Base-by-base conservation (phyloP, 2,888 invertebrate genomes). In the Perdita meconis region DNA sequence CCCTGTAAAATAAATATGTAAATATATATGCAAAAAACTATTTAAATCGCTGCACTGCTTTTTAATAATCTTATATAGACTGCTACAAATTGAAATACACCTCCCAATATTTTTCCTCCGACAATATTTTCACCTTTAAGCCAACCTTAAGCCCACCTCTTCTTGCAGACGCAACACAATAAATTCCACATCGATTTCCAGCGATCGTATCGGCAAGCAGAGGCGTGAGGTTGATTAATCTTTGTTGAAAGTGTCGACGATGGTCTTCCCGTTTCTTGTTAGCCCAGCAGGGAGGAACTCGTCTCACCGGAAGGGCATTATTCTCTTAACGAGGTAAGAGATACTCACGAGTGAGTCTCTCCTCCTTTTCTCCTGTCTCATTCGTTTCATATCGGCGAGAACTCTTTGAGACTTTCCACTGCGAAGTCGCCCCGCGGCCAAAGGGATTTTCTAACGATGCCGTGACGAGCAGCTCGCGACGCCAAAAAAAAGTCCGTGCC, bases 311-410 rank as follows among this genome's bases (percentile, higher is more conserved):
- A 82, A 85, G 77, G 40, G 75, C 81, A 85, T 85, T 83, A 81
- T 87, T 86, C 81, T 75, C 82, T 82, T 88, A 87, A 88, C 84
- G 82, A 82, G 85, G 78, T 81, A 81, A 85, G 78, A 82, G 73
- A 63, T 60, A 75, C 66, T 65, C 53, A 44, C 65, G 56, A 73
- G 65, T 56, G 63, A 57, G 53, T 69, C 22, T 69, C 22, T 40
- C 63, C 40, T 63, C n/a, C 50, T 30, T 76, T 65, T 34, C 61
- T 12, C 22, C 40, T 56, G 60, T 75, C 70, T 67, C 76, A 50
- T 84, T 65, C 75, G 78, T 64, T 82, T 75, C 73, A 53, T 64
- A 76, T 80, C 50, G 72, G 72, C 42, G 64, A 65, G 60, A 59
- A 66, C 51, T 60, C 81, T 73, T 75, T 75, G 78, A 81, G 64